These are phyloP conservation scores for Drepana falcataria DNA, from an alignment of 2,888 invertebrate species.

Conservation along the genomic window DNA sequence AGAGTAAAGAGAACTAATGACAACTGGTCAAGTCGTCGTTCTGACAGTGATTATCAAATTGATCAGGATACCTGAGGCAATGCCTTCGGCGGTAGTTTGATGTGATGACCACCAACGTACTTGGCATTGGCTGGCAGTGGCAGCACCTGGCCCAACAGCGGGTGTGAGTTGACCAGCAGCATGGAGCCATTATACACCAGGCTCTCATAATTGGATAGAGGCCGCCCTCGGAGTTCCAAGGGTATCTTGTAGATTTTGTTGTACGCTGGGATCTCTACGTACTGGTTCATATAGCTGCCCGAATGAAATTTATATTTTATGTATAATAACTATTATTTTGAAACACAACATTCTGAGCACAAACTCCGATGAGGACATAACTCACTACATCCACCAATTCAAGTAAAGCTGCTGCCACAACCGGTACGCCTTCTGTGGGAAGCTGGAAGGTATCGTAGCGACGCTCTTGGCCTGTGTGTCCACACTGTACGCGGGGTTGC, in stretches of 20 bases:
- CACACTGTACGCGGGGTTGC: constrained; percentile 31
- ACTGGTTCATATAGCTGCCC: constrained; percentile 35
- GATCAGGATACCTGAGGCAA: constrained; percentile 30
- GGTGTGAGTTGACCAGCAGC: constrained; percentile 46
- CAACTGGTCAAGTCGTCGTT: too few species aligned
- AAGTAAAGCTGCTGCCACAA: constrained; percentile 35
- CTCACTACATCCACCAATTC: constrained; percentile 38
- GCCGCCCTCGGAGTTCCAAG: constrained; percentile 29
- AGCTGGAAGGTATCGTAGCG: constrained; percentile 20
- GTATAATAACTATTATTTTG: too few species aligned
- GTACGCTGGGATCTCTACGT: constrained; percentile 38
- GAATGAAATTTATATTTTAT: not conserved
- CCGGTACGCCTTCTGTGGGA: constrained; percentile 27
- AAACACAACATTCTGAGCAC: too few species aligned
- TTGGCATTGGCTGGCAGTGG: constrained; percentile 39
- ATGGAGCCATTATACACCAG: constrained; percentile 37
- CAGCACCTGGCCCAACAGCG: constrained; percentile 35
- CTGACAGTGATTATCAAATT: not conserved
- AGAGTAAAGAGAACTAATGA: too few species aligned
- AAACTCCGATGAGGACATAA: too few species aligned
- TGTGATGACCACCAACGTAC: constrained; percentile 48
- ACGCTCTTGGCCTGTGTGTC: constrained; percentile 20
- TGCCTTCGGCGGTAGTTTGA: constrained; percentile 21
- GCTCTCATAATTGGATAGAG: constrained; percentile 33
- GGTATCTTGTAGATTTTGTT: constrained; percentile 31